phyloP scores from a whole-genome alignment of 1,140 invertebrate genomes.

The Eurosta solidaginis region DNA sequence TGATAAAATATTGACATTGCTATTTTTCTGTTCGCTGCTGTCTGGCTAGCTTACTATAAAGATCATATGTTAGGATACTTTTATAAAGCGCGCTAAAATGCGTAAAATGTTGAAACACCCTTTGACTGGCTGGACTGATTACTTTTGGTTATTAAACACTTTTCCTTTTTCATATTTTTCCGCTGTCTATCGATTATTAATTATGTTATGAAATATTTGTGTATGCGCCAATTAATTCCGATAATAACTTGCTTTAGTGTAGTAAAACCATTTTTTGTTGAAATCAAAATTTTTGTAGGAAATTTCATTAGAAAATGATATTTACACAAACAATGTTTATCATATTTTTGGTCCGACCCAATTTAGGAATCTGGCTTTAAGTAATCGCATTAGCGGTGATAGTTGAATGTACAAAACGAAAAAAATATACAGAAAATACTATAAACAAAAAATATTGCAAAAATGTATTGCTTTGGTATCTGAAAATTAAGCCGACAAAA shows the following conservation, averaged over 20 bases:
- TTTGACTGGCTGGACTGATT: too few species aligned
- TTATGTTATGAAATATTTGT: background rate
- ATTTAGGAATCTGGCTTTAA: background rate
- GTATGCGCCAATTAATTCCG: background rate
- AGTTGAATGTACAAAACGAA: background rate
- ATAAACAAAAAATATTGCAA: background rate
- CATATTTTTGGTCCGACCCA: too few species aligned
- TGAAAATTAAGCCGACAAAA: background rate
- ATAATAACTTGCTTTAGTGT: background rate
- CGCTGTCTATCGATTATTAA: too few species aligned
- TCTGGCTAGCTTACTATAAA: too few species aligned
- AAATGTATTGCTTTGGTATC: background rate
- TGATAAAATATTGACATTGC: too few species aligned
- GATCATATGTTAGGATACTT: too few species aligned
- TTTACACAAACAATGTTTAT: too few species aligned
- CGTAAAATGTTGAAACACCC: too few species aligned
- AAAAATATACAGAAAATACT: background rate
- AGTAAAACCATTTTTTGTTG: background rate
- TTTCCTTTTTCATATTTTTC: background rate
- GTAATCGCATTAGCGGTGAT: background rate
- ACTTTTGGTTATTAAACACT: background rate
- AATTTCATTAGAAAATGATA: too few species aligned
- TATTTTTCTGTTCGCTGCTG: too few species aligned
- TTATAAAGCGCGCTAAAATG: too few species aligned
- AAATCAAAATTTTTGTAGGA: background rate